Evolutionary conservation across 2,797 vertebrate genomes (phyloP).

Genomic region (Peromyscus nudipes): DNA sequence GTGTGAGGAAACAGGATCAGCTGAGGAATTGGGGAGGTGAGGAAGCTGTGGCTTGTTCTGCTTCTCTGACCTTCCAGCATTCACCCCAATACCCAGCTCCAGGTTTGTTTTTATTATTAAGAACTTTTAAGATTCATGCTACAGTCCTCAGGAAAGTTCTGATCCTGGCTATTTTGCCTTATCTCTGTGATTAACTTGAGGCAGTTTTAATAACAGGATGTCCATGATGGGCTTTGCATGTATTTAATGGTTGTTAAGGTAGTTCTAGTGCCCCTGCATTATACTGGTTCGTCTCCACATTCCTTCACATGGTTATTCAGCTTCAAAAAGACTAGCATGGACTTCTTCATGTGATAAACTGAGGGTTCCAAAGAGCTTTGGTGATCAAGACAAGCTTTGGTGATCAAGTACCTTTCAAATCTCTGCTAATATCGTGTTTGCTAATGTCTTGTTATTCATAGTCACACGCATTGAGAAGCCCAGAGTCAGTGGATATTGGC

Average conservation of each 20-base stretch:
- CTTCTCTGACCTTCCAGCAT: no score
- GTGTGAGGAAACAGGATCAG: no score
- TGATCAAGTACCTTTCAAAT: constrained; percentile 33
- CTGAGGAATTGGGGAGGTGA: no score
- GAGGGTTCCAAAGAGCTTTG: background rate
- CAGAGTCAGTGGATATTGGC: background rate
- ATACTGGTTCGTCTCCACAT: background rate
- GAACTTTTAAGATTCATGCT: no score
- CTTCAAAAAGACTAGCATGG: background rate
- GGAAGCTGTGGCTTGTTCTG: no score
- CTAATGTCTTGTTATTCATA: background rate
- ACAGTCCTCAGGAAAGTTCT: background rate
- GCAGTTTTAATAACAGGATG: background rate
- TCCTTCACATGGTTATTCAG: background rate
- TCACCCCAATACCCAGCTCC: no score
- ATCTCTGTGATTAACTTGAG: background rate
- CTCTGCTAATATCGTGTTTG: background rate
- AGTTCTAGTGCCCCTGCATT: background rate
- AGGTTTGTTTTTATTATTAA: no score
- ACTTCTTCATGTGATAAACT: background rate
- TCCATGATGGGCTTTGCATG: background rate
- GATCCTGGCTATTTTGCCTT: background rate
- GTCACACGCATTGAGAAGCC: background rate
- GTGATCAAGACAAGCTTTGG: background rate
- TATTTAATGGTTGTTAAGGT: background rate